Evolutionary conservation across 1,140 invertebrate species (phyloP), one percentile per base, ranked within the genome.

Genomic region (Thrips palmi): DNA sequence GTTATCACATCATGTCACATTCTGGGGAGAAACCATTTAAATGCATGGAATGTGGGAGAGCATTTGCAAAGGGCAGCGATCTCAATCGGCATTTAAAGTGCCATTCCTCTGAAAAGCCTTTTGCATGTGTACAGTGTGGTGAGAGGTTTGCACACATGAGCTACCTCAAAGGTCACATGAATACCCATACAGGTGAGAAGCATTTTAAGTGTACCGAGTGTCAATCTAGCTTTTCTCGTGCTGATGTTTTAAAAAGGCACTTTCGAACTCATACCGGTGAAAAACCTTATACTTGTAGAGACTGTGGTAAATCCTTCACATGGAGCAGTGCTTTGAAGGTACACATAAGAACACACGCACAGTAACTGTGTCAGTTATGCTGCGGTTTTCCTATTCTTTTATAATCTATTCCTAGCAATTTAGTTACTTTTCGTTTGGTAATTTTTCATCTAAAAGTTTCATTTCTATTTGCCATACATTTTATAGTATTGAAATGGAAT

Each of bases 41-140:
- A 10, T 39, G 37, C 15, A 19, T 4, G 11, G 5, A 31, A 7
- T 39, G 37, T 23, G 24, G 32, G 6, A 15, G 17, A 8, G 20
- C 18, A 10, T 39, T 28, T 19, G 20, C 27, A 20, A 7, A 17
- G 27, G 14, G 7, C 2, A 6, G 15, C 8, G 12, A 11, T 7
- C 37, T 39, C 6, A 21, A 11, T 5, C 18, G 30, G 17, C 37
- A 39, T 29, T 11, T 31, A 7, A 39, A 20, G 12, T 20, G 14
- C 10, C 37, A 39, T 20, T 21, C 12, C 3, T 18, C 18, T 2
- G 37, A 39, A 30, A 39, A 19, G 21, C 25, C 28, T 7, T 31
- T 31, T 20, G 21, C 11, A n/a, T 39, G 37, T 31, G 4, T 10
- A n/a, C 12, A 39, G 27, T 39, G 37, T 30, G 37, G 24, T 20